A percentile compares a stretch with the other conserved stretches of the same genome.
Conservation (phyloP, 2,113 vertebrate species). For the Cyprinodon variegatus region DNA sequence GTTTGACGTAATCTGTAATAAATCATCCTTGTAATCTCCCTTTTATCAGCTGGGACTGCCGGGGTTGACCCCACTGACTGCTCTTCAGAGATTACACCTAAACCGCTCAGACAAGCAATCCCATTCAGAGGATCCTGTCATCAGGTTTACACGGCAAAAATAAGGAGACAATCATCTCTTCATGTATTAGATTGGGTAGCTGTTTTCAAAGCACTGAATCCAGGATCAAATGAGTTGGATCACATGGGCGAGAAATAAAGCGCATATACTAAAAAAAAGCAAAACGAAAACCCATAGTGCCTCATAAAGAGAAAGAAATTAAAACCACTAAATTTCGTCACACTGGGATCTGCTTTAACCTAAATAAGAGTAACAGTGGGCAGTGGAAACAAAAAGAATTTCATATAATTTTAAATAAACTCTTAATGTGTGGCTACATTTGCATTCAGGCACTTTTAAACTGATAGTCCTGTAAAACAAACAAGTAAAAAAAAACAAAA, state of each 20-base stretch:
- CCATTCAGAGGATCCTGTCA: constrained; percentile 33
- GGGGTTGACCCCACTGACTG: constrained; percentile 27
- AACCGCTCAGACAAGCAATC: constrained; percentile 41
- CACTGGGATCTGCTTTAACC: neutral
- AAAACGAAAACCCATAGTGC: too few species aligned
- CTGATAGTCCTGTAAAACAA: too few species aligned
- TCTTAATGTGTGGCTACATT: too few species aligned
- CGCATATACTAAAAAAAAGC: neutral
- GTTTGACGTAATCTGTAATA: constrained; percentile 60
- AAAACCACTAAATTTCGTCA: neutral
- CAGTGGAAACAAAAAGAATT: neutral
- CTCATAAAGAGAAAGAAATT: neutral
- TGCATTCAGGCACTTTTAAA: too few species aligned
- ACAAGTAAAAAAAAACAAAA: too few species aligned
- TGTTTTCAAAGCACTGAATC: neutral
- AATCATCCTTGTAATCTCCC: constrained; percentile 72
- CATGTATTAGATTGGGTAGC: neutral
- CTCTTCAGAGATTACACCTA: constrained; percentile 58
- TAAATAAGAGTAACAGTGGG: neutral
- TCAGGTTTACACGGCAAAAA: constrained; percentile 14
- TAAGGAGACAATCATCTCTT: neutral
- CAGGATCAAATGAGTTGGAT: neutral
- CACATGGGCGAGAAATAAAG: neutral
- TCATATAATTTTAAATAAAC: too few species aligned
- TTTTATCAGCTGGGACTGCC: constrained; percentile 61